A percentile compares a stretch with the other conserved stretches of the same genome.
These are phyloP conservation scores for Recurvirostra avosetta DNA, from an alignment of 2,113 vertebrate genomes.

Conservation along the genomic window DNA sequence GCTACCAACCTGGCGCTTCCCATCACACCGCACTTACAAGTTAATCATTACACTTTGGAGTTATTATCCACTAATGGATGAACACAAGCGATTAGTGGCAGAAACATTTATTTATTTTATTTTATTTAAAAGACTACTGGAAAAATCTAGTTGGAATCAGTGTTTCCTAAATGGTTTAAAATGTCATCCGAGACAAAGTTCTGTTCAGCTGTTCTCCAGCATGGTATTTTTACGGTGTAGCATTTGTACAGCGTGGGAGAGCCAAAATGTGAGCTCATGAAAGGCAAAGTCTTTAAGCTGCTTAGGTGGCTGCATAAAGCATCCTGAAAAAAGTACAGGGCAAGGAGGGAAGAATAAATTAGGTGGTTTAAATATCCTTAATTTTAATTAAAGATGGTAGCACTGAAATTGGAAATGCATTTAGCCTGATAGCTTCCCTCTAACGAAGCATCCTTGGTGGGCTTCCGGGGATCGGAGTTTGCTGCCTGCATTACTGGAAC, in stretches of 20 bases:
- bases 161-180: constrained; percentile 8
- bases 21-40: background rate
- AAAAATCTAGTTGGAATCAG: background rate
- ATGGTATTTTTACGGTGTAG: background rate
- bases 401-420: background rate
- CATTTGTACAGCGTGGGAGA: background rate
- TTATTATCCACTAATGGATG: background rate
- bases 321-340: background rate
- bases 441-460: background rate
- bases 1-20: background rate
- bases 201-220: background rate
- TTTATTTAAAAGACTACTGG: background rate
- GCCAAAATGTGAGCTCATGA: background rate
- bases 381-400: background rate
- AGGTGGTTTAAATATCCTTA: background rate
- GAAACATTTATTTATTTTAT: background rate
- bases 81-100: background rate
- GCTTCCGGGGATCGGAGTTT: background rate
- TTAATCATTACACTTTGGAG: background rate
- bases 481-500: background rate
- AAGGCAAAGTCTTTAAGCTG: background rate
- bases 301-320: background rate
- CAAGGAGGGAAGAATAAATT: background rate
- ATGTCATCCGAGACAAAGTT: background rate
- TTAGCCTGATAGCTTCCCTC: background rate